A percentile compares a stretch with the other conserved stretches of the same genome.
Evolutionary conservation across 2,797 vertebrate genomes (phyloP).

Genomic region (Scyliorhinus canicula): DNA sequence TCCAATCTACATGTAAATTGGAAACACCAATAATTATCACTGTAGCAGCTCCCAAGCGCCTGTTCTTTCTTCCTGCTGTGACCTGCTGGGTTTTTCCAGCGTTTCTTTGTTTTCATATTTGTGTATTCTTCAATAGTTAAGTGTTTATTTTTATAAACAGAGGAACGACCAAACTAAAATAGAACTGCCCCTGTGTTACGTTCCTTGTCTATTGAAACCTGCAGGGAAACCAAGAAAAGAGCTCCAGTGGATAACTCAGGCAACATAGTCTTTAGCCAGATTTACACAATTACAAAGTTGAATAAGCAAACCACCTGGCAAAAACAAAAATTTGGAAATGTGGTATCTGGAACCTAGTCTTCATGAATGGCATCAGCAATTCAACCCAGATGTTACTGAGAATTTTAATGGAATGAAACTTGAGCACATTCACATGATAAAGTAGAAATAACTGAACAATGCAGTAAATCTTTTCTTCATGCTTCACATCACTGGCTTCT

Average conservation of each 20-base stretch:
- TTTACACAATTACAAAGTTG: not conserved
- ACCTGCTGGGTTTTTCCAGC: too few relatives aligned
- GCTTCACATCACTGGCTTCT: not conserved
- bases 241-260: not conserved
- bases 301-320: not conserved
- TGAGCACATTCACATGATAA: not conserved
- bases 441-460: not conserved
- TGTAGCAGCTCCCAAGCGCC: too few relatives aligned
- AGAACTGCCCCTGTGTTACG: not conserved
- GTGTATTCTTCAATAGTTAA: not conserved
- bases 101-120: not conserved
- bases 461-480: not conserved
- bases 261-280: not conserved
- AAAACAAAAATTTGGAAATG: not conserved
- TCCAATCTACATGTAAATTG: too few relatives aligned
- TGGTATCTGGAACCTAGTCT: not conserved
- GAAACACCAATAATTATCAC: too few relatives aligned
- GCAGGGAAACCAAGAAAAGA: not conserved
- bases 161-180: not conserved
- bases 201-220: not conserved
- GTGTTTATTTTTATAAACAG: not conserved
- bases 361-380: not conserved
- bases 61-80: too few relatives aligned
- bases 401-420: not conserved
- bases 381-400: not conserved